Evolutionary conservation across 1,140 invertebrate genomes (phyloP), one percentile per base, ranked within the genome.

Genomic region (Steinernema feltiae): DNA sequence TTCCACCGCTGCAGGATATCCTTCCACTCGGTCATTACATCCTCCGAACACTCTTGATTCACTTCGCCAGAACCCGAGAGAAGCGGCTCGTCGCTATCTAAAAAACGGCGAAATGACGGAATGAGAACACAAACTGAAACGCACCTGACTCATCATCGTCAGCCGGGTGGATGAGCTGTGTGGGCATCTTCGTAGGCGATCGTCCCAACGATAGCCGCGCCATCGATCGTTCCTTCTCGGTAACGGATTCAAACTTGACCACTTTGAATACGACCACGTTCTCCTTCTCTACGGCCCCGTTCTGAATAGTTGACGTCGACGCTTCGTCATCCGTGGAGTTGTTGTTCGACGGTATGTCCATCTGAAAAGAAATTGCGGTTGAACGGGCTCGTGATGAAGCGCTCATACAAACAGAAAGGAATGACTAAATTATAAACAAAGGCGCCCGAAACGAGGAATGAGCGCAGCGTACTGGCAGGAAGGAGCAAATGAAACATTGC

Each of bases 61-160:
- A 99, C 95, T 84, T 93, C 90, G 0, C 97, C 97, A 18, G 94
- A 97, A 15, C 97, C 97, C 88, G 94, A 97, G 1, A 97, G 88
- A 77, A 99, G 88, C 0, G 95, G 95, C 85, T 98, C 96, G 88
- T 99, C 96, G 71, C 92, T 93, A 90, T 91, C 90, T 89, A 48
- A 78, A 84, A 63, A 71, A 76, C 7, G 35, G 7, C 7, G 35
- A 7, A 41, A 41, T 41, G 7, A 7, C 35, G 18, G 35, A 41
- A 7, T 18, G 35, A 41, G n/a, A n/a, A n/a, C n/a, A n/a, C n/a
- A n/a, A n/a, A n/a, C n/a, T n/a, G n/a, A n/a, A n/a, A n/a, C 77
- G 15, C 88, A 93, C 92, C 92, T 80, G 92, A 93, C 80, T 91
- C 91, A 41, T 91, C 90, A 79, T 93, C 92, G 79, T 92, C 82